Base-by-base conservation (phyloP, 2,113 vertebrate species). In the Corvus hawaiiensis region DNA sequence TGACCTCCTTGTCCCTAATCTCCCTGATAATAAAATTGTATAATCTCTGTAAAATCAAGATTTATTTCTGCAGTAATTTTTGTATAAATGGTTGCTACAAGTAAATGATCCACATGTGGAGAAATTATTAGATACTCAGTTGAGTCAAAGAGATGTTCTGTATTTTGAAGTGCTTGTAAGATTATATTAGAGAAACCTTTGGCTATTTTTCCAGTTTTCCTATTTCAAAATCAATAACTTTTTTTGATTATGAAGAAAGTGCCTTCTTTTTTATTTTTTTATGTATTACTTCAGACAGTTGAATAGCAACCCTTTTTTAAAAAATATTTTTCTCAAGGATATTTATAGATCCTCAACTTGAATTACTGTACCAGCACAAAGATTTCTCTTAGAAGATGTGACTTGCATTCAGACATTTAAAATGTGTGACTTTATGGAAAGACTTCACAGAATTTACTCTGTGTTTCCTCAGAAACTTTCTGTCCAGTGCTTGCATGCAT, bases 291-390 rank as follows among this genome's bases (percentile, higher is more conserved):
- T 93, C 43, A 89, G 30, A 74, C 28, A 80, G 46, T 26, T 69
- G 23, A 89, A 79, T 84, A 79, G 56, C n/a, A 76, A 33, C 22
- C 13, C 66, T 54, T 12, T 72, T 93, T 51, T 26, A 43, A 94
- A 94, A 96, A 94, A 52, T 81, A 82, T 93, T 95, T 89, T 23
- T 77, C 33, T 69, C 72, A 80, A 72, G 74, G 78, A 89, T 37
- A 87, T 72, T 87, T 95, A 91, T 84, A 64, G 51, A 92, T 94
- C 64, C 23, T 30, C 35, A 90, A 13, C 21, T 27, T 84, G 75
- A 79, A 74, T 95, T 89, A 93, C 61, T 73, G 9, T 11, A 84
- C 11, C 51, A 78, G 16, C 13, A 77, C 12, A 68, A 64, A 88
- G 21, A 62, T 85, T 83, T 73, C 19, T 74, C 76, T 89, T 52